These are phyloP conservation scores for Octodon degus DNA, from an alignment of 2,113 vertebrate species.

Conservation along the genomic window DNA sequence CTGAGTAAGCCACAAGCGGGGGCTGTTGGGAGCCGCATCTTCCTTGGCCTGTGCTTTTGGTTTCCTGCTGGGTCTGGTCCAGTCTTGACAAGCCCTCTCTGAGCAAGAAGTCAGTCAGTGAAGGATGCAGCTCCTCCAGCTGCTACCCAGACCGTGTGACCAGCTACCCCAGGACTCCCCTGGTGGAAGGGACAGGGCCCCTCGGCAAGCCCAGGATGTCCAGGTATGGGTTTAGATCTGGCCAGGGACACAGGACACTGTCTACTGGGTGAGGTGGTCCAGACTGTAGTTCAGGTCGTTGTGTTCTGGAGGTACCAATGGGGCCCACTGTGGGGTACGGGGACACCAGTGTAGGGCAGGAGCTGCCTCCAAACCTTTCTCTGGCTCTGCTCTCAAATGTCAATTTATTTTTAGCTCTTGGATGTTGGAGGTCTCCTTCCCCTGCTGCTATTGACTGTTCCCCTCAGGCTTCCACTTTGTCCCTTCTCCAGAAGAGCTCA, in stretches of 20 bases:
- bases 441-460: rapidly evolving
- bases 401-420: not conserved
- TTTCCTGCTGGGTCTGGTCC: rapidly evolving
- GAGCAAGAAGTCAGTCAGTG: rapidly evolving
- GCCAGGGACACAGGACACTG: not conserved
- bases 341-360: too few species aligned
- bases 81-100: rapidly evolving
- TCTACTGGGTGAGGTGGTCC: not conserved
- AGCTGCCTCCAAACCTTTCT: rapidly evolving
- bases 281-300: too few species aligned
- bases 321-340: not conserved
- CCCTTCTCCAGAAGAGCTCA: not conserved
- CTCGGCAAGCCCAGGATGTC: not conserved
- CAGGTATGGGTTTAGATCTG: not conserved
- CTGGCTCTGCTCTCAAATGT: not conserved
- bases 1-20: rapidly evolving
- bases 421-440: not conserved
- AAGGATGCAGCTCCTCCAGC: rapidly evolving
- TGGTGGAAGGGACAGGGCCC: not conserved
- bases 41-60: not conserved
- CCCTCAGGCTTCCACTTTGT: not conserved
- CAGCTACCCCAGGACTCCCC: rapidly evolving
- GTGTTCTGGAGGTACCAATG: not conserved
- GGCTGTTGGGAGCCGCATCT: rapidly evolving
- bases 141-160: rapidly evolving